These are phyloP conservation scores for Eubasilissa splendida DNA, from an alignment of 2,888 invertebrate genomes.

Conservation along the genomic window DNA sequence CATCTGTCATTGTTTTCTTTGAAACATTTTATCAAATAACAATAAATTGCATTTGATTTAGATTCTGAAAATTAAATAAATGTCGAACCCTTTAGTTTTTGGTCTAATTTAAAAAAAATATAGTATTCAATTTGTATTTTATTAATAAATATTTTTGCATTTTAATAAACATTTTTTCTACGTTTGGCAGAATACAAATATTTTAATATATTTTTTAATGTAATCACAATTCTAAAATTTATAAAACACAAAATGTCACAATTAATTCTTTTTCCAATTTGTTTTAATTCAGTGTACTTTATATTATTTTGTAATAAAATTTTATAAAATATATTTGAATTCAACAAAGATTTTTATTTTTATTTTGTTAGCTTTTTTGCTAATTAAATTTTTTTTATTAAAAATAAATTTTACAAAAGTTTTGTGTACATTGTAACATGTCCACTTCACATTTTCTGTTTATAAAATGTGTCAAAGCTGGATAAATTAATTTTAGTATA, in stretches of 20 bases:
- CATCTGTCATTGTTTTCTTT: too few species aligned
- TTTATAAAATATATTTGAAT: neutral
- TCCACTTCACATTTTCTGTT: constrained; percentile 25
- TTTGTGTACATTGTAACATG: too few species aligned
- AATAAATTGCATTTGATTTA: too few species aligned
- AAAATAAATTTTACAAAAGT: neutral
- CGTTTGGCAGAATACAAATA: neutral
- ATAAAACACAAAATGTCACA: neutral
- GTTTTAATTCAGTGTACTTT: neutral
- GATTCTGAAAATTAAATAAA: too few species aligned
- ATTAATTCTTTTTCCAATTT: too few species aligned
- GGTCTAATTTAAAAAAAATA: neutral
- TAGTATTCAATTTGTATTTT: constrained; percentile 27
- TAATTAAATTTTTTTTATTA: too few species aligned
- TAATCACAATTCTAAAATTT: neutral
- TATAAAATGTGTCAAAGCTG: constrained; percentile 24
- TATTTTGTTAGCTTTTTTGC: neutral
- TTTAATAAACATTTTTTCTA: too few species aligned
- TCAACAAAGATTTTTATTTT: neutral
- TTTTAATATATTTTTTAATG: neutral
- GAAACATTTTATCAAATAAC: too few species aligned
- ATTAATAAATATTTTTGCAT: neutral
- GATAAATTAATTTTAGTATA: neutral
- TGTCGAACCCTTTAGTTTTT: too few species aligned
- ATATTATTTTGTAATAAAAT: neutral